phyloP scores from a whole-genome alignment of 2,888 invertebrate species.

The Lasioglossum villosulum region DNA sequence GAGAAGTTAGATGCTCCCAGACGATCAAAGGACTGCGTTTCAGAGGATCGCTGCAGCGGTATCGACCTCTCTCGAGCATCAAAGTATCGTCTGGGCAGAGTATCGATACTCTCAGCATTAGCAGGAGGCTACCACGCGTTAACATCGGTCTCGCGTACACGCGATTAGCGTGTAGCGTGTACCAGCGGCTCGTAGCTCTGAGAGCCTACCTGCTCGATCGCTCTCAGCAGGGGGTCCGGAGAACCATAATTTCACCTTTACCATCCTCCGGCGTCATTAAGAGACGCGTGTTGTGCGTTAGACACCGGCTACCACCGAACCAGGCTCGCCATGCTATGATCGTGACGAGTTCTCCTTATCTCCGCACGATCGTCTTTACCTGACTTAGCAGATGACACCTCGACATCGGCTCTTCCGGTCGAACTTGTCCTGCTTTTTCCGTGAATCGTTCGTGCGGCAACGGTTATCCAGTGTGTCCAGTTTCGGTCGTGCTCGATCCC shows the following conservation, averaged over 20 bases:
- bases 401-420: constrained; percentile 19
- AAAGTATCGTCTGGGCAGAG: not conserved
- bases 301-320: constrained; percentile 61
- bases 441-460: constrained; percentile 34
- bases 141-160: constrained; percentile 49
- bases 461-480: constrained; percentile 31
- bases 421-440: constrained; percentile 18
- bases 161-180: constrained; percentile 54
- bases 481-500: constrained; percentile 26
- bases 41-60: not conserved
- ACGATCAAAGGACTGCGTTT: not conserved
- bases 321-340: constrained; percentile 52
- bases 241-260: constrained; percentile 69
- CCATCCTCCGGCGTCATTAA: constrained; percentile 68
- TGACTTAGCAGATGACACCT: constrained; percentile 68
- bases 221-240: constrained; percentile 62
- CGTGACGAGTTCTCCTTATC: constrained; percentile 62
- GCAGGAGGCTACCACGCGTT: constrained; percentile 16
- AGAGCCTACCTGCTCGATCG: constrained; percentile 68
- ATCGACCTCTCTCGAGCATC: not conserved
- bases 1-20: not conserved
- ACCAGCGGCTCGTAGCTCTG: constrained; percentile 48
- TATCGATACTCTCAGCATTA: not conserved
- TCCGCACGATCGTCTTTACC: constrained; percentile 64
- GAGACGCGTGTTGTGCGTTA: constrained; percentile 66